Percentiles rank a stretch among this genome's conserved stretches.
Conservation (phyloP, 2,113 vertebrate genomes). For the Amia ocellicauda region DNA sequence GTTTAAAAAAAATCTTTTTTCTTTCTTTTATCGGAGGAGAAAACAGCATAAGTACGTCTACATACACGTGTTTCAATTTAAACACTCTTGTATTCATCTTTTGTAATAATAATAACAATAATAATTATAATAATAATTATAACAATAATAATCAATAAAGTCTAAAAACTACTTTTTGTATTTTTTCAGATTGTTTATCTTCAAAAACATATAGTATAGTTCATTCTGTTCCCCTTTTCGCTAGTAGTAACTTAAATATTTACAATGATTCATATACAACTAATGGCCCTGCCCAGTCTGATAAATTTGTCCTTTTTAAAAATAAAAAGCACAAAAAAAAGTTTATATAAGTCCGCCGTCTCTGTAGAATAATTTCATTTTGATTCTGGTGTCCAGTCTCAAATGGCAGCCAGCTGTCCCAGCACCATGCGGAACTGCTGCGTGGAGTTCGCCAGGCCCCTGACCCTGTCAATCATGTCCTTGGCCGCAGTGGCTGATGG, state of each 20-base stretch:
- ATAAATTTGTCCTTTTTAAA: constrained; percentile 34
- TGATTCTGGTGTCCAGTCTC: constrained; percentile 38
- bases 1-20: constrained; percentile 16
- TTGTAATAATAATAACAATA: constrained; percentile 43
- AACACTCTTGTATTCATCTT: constrained; percentile 49
- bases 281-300: constrained; percentile 52
- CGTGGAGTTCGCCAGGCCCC: constrained; percentile 82
- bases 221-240: constrained; percentile 27
- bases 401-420: constrained; percentile 83
- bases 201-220: constrained; percentile 36
- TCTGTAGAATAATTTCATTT: neutral
- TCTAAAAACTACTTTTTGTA: constrained; percentile 52
- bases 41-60: constrained; percentile 42
- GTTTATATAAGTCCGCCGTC: constrained; percentile 7
- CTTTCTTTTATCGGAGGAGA: constrained; percentile 28
- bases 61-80: constrained; percentile 47
- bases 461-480: constrained; percentile 91
- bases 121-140: neutral
- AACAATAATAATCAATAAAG: constrained; percentile 42
- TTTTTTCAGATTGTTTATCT: constrained; percentile 38
- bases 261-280: constrained; percentile 72
- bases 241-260: constrained; percentile 64
- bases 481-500: constrained; percentile 76
- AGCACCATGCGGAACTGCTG: constrained; percentile 90
- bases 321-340: constrained; percentile 37